Evolutionary conservation across 2,888 invertebrate species (phyloP).

Genomic region (Ennomos fuscantarius): DNA sequence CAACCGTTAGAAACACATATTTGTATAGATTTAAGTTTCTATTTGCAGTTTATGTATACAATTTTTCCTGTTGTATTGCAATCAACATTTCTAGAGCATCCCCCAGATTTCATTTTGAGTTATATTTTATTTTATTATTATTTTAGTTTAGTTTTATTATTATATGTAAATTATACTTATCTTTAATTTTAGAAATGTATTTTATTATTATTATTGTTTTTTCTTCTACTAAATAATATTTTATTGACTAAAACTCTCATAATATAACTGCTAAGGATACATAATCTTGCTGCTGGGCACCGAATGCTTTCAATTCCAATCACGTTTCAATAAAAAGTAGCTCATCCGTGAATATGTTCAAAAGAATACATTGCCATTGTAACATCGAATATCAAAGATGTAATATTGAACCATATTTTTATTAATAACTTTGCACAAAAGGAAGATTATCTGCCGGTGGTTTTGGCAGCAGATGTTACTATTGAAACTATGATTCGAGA

Average conservation of each 20-base stretch:
- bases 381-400: slow-evolving; percentile 72
- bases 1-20: too few relatives aligned
- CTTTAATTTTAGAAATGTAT: too few relatives aligned
- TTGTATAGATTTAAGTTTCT: too few relatives aligned
- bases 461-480: slow-evolving; percentile 75
- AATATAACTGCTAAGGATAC: slow-evolving; percentile 1
- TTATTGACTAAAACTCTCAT: neutral
- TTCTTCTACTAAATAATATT: neutral
- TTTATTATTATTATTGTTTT: too few relatives aligned
- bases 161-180: too few relatives aligned
- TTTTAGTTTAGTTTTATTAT: too few relatives aligned
- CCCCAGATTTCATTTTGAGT: too few relatives aligned
- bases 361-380: slow-evolving; percentile 73
- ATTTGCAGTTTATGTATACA: too few relatives aligned
- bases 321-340: slow-evolving; percentile 65
- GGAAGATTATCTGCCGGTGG: slow-evolving; percentile 79
- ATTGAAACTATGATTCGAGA: slow-evolving; percentile 37
- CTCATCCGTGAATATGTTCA: slow-evolving; percentile 76
- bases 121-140: too few relatives aligned
- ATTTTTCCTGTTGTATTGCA: too few relatives aligned
- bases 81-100: too few relatives aligned
- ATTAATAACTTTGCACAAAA: slow-evolving; percentile 81
- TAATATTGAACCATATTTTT: slow-evolving; percentile 81
- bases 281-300: slow-evolving; percentile 23
- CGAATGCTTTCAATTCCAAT: slow-evolving; percentile 53